Evolutionary conservation across 2,888 invertebrate species (phyloP).

Genomic region (Chrysolina americana): DNA sequence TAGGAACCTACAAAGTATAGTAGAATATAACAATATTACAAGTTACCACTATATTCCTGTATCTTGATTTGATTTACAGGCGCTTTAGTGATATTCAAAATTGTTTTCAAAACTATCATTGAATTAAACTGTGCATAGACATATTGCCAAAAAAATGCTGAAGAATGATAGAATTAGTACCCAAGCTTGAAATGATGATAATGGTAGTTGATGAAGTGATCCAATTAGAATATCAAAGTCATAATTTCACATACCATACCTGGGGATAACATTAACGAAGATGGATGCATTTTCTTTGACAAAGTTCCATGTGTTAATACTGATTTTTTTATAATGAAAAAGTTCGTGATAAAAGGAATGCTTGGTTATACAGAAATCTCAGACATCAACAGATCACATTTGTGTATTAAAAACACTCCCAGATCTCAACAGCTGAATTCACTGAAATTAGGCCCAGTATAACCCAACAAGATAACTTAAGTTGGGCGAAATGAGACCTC

Average conservation of each 20-base stretch:
- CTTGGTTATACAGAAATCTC: neutral
- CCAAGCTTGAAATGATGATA: neutral
- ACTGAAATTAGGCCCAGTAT: neutral
- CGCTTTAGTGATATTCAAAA: neutral
- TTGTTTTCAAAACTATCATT: neutral
- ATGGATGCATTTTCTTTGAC: slow-evolving; percentile 3
- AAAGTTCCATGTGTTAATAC: slow-evolving; percentile 11
- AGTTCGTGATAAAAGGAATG: neutral
- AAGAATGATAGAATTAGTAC: slow-evolving; percentile 16
- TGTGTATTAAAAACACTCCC: slow-evolving; percentile 7
- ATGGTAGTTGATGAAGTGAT: neutral
- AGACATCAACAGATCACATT: neutral
- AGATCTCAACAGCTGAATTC: slow-evolving; percentile 18
- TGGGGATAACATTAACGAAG: neutral
- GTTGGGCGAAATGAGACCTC: too few relatives aligned
- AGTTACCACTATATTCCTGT: too few relatives aligned
- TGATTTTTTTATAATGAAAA: neutral
- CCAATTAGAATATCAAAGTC: neutral
- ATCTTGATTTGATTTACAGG: neutral
- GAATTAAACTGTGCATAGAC: slow-evolving; percentile 14
- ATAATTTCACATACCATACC: slow-evolving; percentile 26
- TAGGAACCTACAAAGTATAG: too few relatives aligned
- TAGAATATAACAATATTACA: too few relatives aligned
- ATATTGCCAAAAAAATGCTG: slow-evolving; percentile 39
- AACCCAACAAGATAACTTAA: neutral